phyloP scores from a whole-genome alignment of 2,888 invertebrate species.

The Hemistola chrysoprasaria region DNA sequence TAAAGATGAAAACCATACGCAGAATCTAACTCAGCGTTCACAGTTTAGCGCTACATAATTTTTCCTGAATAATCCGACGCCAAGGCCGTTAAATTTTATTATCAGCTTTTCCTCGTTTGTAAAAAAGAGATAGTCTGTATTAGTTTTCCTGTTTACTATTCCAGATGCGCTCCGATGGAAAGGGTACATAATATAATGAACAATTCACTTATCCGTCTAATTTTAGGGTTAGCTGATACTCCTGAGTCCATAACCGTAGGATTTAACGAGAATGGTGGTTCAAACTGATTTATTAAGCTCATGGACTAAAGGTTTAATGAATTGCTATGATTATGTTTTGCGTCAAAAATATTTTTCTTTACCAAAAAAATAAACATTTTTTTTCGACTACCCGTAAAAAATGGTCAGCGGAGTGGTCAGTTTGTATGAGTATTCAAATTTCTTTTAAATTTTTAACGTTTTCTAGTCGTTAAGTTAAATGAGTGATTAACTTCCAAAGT shows the following conservation, averaged over 20 bases:
- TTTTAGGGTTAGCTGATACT: constrained; percentile 24
- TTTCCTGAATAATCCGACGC: constrained; percentile 21
- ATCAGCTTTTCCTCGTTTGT: constrained; percentile 16
- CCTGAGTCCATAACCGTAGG: constrained; percentile 16
- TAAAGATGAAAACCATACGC: constrained; percentile 14
- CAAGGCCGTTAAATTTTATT: constrained; percentile 27
- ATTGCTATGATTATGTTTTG: constrained; percentile 8
- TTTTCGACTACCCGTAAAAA: too few species aligned
- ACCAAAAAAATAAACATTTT: too few species aligned
- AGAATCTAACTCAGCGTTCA: constrained; percentile 11
- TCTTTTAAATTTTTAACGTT: too few species aligned
- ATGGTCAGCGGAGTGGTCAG: too few species aligned
- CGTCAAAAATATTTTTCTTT: too few species aligned
- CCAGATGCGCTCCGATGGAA: constrained; percentile 27
- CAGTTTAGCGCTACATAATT: constrained; percentile 22
- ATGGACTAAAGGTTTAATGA: constrained; percentile 15
- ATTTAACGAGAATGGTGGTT: constrained; percentile 19
- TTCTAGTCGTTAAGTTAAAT: too few species aligned
- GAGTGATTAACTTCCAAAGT: too few species aligned
- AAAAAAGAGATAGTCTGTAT: constrained; percentile 10
- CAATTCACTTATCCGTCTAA: constrained; percentile 26
- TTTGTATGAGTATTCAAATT: too few species aligned
- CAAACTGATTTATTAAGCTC: constrained; percentile 20
- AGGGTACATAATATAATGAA: constrained; percentile 26
- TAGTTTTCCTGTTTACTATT: constrained; percentile 33